A percentile compares a stretch with the other conserved stretches of the same genome.
phyloP scores from a whole-genome alignment of 2,113 vertebrate species.

The Alligator sinensis region DNA sequence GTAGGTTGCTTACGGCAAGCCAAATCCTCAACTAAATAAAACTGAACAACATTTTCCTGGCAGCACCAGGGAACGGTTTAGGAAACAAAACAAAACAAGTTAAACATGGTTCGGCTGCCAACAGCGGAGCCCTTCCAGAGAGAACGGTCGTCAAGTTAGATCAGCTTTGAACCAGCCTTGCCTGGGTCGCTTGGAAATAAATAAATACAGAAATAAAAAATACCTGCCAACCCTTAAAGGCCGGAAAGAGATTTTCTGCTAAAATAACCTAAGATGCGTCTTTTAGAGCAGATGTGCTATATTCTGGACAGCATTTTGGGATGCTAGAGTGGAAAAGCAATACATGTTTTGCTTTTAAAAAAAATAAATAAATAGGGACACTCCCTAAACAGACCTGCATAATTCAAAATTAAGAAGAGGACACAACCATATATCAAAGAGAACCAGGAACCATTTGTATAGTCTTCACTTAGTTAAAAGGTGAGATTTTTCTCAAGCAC shows the following conservation, averaged over 20 bases:
- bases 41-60: conserved; percentile 26
- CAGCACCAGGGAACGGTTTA: background rate
- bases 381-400: background rate
- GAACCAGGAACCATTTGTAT: background rate
- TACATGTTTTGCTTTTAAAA: background rate
- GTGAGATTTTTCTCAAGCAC: background rate
- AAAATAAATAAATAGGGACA: background rate
- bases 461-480: background rate
- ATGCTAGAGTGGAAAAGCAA: background rate
- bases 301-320: fast-evolving
- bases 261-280: fast-evolving
- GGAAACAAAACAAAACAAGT: background rate
- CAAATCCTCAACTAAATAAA: background rate
- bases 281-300: background rate
- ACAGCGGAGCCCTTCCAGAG: background rate
- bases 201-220: background rate
- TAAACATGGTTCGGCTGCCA: background rate
- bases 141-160: fast-evolving
- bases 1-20: fast-evolving
- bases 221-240: fast-evolving
- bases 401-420: too few species aligned
- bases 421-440: too few species aligned
- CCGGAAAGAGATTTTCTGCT: background rate
- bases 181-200: background rate
- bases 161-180: fast-evolving